These are phyloP conservation scores for Cataglyphis cursor DNA, from an alignment of 2,888 invertebrate species.

Conservation along the genomic window DNA sequence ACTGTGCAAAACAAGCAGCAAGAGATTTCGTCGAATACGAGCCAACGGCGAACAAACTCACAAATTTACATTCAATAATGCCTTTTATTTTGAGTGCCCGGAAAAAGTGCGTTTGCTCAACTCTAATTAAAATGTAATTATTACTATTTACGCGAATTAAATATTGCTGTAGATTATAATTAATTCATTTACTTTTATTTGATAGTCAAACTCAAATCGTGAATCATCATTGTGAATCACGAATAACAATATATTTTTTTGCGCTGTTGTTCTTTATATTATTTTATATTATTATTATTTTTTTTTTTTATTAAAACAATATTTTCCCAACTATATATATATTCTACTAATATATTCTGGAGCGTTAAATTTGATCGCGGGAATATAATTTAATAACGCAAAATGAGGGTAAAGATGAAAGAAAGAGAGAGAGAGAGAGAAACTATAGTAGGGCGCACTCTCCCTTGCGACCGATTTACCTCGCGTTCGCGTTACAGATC, in stretches of 20 bases:
- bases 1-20: conserved; percentile 36
- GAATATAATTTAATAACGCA: conserved; percentile 45
- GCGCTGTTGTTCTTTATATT: background rate
- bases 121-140: conserved; percentile 13
- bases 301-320: background rate
- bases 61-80: conserved; percentile 1
- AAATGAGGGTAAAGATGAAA: background rate
- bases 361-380: conserved; percentile 32
- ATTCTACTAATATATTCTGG: background rate
- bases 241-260: background rate
- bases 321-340: conserved; percentile 2
- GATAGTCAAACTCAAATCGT: background rate
- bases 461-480: conserved; percentile 48
- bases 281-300: too few species aligned
- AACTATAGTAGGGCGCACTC: background rate
- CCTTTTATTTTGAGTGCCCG: background rate
- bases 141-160: background rate
- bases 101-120: background rate
- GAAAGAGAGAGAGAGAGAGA: background rate
- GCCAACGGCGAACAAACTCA: background rate
- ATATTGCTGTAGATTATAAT: background rate
- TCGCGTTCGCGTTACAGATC: conserved; percentile 36
- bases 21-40: conserved; percentile 14
- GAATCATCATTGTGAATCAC: background rate
- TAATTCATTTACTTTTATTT: background rate